Base-by-base conservation (phyloP, 2,113 vertebrate species). In the Alethe castanea region DNA sequence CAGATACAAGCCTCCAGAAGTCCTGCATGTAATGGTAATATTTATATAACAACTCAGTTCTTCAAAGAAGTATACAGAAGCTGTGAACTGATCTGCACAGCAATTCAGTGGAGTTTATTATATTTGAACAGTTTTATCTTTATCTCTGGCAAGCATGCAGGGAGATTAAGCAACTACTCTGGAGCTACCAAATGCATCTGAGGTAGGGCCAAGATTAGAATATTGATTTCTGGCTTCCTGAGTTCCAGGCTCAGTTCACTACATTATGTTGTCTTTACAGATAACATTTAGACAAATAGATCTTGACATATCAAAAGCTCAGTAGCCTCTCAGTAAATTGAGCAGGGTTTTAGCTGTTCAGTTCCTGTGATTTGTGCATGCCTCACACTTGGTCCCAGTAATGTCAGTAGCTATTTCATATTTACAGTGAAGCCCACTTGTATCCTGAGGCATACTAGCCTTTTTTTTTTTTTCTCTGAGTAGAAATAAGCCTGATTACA, bases 201-300 rank as follows among this genome's bases (percentile, higher is more conserved):
- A 83, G 64, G 48, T 67, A 94, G 35, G 36, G 47, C 76, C 82
- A 66, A 92, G 90, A 94, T 90, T 44, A 94, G 85, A 88, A 88
- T 96, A 93, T 92, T 93, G 95, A 95, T 96, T 96, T 80, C 71
- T 93, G 85, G 67, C 72, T 71, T 93, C 76, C 2, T 4, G 80
- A 88, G 83, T 92, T 60, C 62, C 72, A 53, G 86, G 31, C 74
- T 96, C 52, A 56, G 74, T 67, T 93, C 87, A 83, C 94, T 95
- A 76, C 79, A 93, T 95, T 92, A 90, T 92, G 82, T 91, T 94
- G 93, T 95, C 92, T 93, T 93, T 93, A 90, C 79, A 79, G 85
- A 92, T 95, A 96, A 93, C 20, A 2, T 89, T 94, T 90, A 93
- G 92, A 93, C 92, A 96, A 96, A 94, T 95, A 96, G 93, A 88